Evolutionary conservation across 1,140 invertebrate genomes (phyloP), one percentile per base, ranked within the genome.

Genomic region (Lepidostoma basale): DNA sequence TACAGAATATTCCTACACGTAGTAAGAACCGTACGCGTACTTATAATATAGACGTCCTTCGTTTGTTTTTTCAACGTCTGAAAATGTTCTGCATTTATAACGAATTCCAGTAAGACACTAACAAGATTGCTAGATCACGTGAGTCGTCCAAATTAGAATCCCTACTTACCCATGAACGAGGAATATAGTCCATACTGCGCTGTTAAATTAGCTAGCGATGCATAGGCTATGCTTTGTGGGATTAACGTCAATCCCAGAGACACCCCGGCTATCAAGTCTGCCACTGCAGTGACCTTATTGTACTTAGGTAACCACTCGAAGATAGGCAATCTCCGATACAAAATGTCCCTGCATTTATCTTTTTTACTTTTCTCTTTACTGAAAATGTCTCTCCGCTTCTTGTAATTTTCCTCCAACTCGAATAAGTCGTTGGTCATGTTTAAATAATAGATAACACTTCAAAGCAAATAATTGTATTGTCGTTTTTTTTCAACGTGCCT

Each of bases 211-310:
- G 92, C 92, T 22, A 95, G 79, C 33, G 87, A 80, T 8, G 92
- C 92, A 76, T 94, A 94, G 4, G 92, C 92, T 33, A 95, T 89
- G 72, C 90, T 92, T 77, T 95, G 93, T 0, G 93, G 92, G 47
- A 95, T 92, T 71, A 94, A 86, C 0, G 91, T 94, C 4, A 94
- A 78, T 1, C 91, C 92, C 14, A 94, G 79, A 0, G 92, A 93
- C 33, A 93, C 79, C 30, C 92, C 92, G 3, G 92, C 92, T 62
- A 92, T 86, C 6, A 88, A 64, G 79, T 92, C 91, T 3, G 87
- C 85, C 5, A 88, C 73, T 0, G 85, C 88, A 26, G 83, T 78
- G 39, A 85, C 78, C 45, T 83, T 83, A 30, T 81, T 83, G 74
- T 92, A 92, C 18, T 76, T 78, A 1, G 86, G 84, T 49, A 89